A percentile compares a stretch with the other conserved stretches of the same genome.
phyloP scores from a whole-genome alignment of 2,888 invertebrate species.

The Spisula subtruncata region DNA sequence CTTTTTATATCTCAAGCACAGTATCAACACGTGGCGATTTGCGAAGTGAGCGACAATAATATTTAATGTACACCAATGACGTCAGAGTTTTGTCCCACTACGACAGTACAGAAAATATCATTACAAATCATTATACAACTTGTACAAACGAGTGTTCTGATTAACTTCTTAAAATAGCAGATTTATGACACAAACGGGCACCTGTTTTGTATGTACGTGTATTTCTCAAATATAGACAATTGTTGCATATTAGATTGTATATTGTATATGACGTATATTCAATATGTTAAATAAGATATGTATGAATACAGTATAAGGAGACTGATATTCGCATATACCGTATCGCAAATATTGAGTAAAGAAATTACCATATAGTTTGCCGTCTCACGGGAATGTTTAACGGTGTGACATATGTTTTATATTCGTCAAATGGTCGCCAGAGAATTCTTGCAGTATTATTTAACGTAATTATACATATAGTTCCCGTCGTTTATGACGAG shows the following conservation, averaged over 20 bases:
- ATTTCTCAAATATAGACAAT: neutral
- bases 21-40: no score
- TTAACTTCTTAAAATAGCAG: neutral
- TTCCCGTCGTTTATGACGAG: neutral
- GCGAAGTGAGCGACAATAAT: no score
- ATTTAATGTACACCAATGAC: no score
- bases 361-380: neutral
- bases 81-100: no score
- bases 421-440: slow-evolving; percentile 10
- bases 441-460: neutral
- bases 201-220: neutral
- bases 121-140: no score
- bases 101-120: no score
- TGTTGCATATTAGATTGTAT: neutral
- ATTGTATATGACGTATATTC: neutral
- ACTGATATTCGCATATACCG: neutral
- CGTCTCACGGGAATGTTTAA: neutral
- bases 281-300: neutral
- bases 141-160: neutral
- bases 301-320: neutral
- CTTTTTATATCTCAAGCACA: no score
- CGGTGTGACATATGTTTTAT: neutral
- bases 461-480: neutral
- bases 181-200: neutral
- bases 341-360: neutral